These are phyloP conservation scores for Apamea monoglypha DNA, from an alignment of 2,888 invertebrate species.

Conservation along the genomic window DNA sequence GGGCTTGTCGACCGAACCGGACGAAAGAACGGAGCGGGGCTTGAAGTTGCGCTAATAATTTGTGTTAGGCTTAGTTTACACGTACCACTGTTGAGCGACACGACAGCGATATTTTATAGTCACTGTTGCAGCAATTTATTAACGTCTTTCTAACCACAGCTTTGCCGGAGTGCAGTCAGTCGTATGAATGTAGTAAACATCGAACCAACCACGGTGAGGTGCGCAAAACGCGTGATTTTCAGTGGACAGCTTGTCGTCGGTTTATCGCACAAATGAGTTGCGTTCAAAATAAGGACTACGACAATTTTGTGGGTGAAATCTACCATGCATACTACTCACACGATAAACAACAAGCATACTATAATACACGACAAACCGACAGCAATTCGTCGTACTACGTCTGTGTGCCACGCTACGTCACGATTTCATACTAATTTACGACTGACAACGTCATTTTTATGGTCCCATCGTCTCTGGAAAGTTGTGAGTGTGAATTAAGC, in stretches of 20 bases:
- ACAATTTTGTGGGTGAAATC: not conserved
- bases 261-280: not conserved
- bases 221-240: too few species aligned
- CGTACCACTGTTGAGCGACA: not conserved
- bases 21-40: constrained; percentile 82
- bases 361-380: too few species aligned
- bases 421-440: not conserved
- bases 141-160: not conserved
- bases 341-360: too few species aligned
- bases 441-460: not conserved
- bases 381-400: too few species aligned
- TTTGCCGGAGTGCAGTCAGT: not conserved
- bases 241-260: too few species aligned
- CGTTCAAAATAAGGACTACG: not conserved
- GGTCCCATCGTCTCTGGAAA: not conserved
- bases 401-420: not conserved
- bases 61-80: constrained; percentile 74
- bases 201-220: not conserved
- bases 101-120: not conserved
- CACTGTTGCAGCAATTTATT: not conserved
- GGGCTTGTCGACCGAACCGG: constrained; percentile 85
- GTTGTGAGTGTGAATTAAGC: constrained; percentile 25
- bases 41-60: constrained; percentile 86
- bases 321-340: too few species aligned
- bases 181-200: not conserved